These are phyloP conservation scores for Caenorhabditis doughertyi DNA, from an alignment of 2,888 invertebrate species.

Conservation along the genomic window DNA sequence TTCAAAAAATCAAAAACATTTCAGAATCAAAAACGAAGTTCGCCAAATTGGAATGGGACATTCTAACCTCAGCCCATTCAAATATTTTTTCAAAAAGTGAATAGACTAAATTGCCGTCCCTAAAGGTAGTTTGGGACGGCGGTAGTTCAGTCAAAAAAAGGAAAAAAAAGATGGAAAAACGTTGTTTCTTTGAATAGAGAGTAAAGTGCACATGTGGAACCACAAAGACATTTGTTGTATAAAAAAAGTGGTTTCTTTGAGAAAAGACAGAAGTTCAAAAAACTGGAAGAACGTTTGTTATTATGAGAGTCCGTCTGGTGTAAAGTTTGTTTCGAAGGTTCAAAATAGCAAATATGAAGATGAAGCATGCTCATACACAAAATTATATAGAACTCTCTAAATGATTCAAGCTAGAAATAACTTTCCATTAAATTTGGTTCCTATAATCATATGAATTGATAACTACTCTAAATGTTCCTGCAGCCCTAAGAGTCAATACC, in stretches of 20 bases:
- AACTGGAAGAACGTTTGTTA: slow-evolving; percentile 8
- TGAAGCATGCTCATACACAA: too few species aligned
- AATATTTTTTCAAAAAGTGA: slow-evolving; percentile 17
- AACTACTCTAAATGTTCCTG: too few species aligned
- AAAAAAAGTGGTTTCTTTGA: slow-evolving; percentile 5
- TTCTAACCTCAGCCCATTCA: slow-evolving; percentile 3
- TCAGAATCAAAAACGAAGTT: slow-evolving; percentile 14
- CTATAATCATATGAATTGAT: too few species aligned
- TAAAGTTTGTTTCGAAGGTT: too few species aligned
- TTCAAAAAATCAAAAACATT: neutral
- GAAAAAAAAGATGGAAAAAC: neutral
- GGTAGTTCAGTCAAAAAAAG: too few species aligned
- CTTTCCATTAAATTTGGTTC: too few species aligned
- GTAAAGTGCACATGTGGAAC: slow-evolving; percentile 41
- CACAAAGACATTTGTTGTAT: slow-evolving; percentile 39
- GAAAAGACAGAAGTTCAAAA: slow-evolving; percentile 23
- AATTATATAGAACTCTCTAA: too few species aligned
- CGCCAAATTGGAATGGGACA: slow-evolving; percentile 24
- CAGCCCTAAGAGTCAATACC: too few species aligned
- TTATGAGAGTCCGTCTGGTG: too few species aligned
- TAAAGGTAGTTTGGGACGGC: neutral
- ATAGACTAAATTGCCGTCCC: slow-evolving; percentile 28
- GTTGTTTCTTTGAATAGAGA: slow-evolving; percentile 50
- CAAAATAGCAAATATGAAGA: too few species aligned
- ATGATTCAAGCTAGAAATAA: too few species aligned